Evolutionary conservation across 53 echinoderm and acorn worm species (phyloP).

Genomic region (Antedon mediterranea): DNA sequence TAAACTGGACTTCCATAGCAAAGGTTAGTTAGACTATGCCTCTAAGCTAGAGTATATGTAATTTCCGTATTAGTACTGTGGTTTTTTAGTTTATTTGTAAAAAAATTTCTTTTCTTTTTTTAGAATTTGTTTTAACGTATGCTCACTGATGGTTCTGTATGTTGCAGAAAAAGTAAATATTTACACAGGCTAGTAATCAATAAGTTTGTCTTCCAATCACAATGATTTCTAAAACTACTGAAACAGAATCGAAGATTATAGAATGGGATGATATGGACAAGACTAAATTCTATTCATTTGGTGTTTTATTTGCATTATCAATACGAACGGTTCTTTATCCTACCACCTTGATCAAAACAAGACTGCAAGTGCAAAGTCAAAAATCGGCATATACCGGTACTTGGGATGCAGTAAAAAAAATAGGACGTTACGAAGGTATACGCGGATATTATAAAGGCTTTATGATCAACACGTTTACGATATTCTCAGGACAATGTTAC

Average conservation of each 20-base stretch:
- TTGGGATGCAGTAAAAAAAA: slow-evolving; percentile 84
- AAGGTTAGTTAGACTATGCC: no score
- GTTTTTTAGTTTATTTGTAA: no score
- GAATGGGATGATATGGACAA: slow-evolving; percentile 97
- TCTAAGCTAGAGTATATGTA: no score
- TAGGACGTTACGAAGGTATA: slow-evolving; percentile 71
- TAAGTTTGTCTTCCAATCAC: no score
- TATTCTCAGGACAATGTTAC: slow-evolving; percentile 77
- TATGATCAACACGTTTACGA: slow-evolving; percentile 49
- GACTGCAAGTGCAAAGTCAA: slow-evolving; percentile 56
- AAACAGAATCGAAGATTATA: slow-evolving; percentile 24
- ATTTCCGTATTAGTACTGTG: no score
- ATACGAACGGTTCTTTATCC: slow-evolving; percentile 54
- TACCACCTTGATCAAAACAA: slow-evolving; percentile 64
- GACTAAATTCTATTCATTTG: slow-evolving; percentile 51
- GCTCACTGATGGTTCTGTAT: no score
- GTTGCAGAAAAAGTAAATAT: no score
- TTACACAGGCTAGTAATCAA: no score
- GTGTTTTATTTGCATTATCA: slow-evolving; percentile 38
- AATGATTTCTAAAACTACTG: not conserved
- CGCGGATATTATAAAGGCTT: slow-evolving; percentile 93
- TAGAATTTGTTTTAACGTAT: no score
- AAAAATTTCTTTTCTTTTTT: no score
- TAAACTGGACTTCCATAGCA: no score
- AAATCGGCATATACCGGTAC: slow-evolving; percentile 68